Base-by-base conservation (phyloP, 2,888 invertebrate genomes). In the Exephanes ischioxanthus region DNA sequence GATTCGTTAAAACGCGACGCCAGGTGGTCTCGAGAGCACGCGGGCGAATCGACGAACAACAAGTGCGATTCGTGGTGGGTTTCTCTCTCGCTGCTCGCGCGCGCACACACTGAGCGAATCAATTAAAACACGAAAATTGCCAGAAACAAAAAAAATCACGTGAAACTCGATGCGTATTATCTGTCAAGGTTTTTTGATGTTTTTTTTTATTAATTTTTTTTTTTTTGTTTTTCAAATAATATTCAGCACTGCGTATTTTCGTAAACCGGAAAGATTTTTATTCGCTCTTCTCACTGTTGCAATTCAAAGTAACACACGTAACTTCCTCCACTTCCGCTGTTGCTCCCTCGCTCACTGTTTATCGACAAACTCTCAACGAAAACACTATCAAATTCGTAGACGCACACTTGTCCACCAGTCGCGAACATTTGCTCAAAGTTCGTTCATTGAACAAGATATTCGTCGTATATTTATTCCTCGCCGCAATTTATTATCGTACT, bases 331-430 rank as follows among this genome's bases (percentile, higher is more conserved):
- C 75, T 67, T 9, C 26, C 16, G 73, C 26, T 70, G 68, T 37
- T 45, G 19, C 37, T 37, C 37, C 16, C 33, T 33, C n/a, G n/a
- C 73, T 26, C 37, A 51, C 19, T 48, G 37, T 55, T 71, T 77
- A 66, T 58, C 26, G 77, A 58, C 45, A 48, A 67, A 83, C 61
- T 78, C 72, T 83, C 67, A 41, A 37, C 66, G 70, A 22, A 78
- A 78, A 66, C 83, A 68, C 83, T 83, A 77, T 77, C 55, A 66
- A 83, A 67, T 83, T 58, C 22, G 58, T 19, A 41, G 37, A 73
- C 16, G 16, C 26, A 37, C 55, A 72, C 73, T 58, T 30, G 53
- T 68, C 73, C 51, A 37, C 19, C 41, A 22, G 19, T 11, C 14
- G 6, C 51, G 55, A 45, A n/a, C 5, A 19, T 33, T 63, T 2